Evolutionary conservation across 1,140 invertebrate species (phyloP), one percentile per base, ranked within the genome.

Genomic region (Steinernema feltiae): DNA sequence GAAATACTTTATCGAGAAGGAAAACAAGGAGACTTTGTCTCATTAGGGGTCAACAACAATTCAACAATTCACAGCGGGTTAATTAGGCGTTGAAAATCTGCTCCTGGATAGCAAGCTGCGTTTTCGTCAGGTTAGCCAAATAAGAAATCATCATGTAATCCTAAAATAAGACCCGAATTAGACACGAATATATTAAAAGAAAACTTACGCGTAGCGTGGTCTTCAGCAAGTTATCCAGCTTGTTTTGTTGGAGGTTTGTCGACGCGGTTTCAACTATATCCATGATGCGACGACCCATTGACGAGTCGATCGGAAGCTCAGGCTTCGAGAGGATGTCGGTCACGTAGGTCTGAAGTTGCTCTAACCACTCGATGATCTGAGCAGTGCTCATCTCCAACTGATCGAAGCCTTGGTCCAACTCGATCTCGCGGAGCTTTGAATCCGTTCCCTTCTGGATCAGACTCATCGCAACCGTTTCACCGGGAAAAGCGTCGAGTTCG

Each of bases 111-210:
- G 80, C 70, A 48, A 85, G 79, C 53, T 85, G 84, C 18, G 84
- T 86, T 53, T 85, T 86, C 21, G 82, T 76, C 77, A 85, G 63
- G 48, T 79, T 80, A 18, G 84, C 78, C 24, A 85, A 73, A 70
- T 85, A 85, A 1, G 84, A 84, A 74, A 85, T 79, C 84, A 85
- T 85, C 48, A 84, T 80, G 72, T 84, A 86, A 71, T 85, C 83
- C 80, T 81, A 48, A 73, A 81, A 80, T 29, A 73, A 18, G 15
- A 31, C 21, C 71, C 0, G 48, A 35, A 31, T 76, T 12, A 35
- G 21, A 15, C 7, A 15, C n/a, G 35, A 2, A 0, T 0, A 72
- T 72, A 18, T 35, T n/a, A 29, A 1, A 77, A 79, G 2, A 32
- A 78, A 73, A 72, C 79, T 32, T 77, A 80, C 80, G 32, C 83